phyloP scores from a whole-genome alignment of 2,113 vertebrate species.

The Oncorhynchus kisutch region DNA sequence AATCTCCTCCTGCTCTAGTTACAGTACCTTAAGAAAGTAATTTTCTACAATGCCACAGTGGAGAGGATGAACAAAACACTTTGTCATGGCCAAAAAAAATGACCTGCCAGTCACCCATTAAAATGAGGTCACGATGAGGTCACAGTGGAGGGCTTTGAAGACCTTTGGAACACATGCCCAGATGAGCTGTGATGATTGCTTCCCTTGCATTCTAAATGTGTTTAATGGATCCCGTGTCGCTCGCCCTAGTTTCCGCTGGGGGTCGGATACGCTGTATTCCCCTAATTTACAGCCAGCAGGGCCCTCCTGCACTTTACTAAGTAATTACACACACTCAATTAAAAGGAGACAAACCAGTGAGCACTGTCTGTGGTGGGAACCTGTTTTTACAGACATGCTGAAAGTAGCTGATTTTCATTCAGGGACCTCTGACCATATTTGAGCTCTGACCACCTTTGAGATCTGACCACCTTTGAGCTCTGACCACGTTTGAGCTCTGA shows the following conservation, averaged over 20 bases:
- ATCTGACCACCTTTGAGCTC: neutral
- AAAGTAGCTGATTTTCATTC: neutral
- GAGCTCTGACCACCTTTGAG: too few relatives aligned
- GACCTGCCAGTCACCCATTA: too few relatives aligned
- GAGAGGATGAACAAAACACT: too few relatives aligned
- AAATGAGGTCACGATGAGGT: too few relatives aligned
- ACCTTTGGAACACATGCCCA: neutral
- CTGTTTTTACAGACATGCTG: neutral
- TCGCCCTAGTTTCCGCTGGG: constrained; percentile 10
- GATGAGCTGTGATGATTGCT: neutral
- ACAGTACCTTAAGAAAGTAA: too few relatives aligned
- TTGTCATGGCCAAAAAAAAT: too few relatives aligned
- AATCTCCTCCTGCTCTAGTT: too few relatives aligned
- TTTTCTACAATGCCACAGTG: too few relatives aligned
- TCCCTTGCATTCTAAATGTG: neutral
- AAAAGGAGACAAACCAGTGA: neutral
- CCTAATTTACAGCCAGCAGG: constrained; percentile 13
- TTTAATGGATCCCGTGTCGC: constrained; percentile 13
- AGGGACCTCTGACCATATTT: neutral
- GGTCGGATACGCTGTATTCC: neutral
- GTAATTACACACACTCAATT: neutral
- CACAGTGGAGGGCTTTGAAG: neutral
- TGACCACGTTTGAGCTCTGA: neutral
- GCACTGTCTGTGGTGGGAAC: neutral
- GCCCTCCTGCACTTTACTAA: neutral